Conservation (phyloP, 1,140 invertebrate species). For the Plodia interpunctella region DNA sequence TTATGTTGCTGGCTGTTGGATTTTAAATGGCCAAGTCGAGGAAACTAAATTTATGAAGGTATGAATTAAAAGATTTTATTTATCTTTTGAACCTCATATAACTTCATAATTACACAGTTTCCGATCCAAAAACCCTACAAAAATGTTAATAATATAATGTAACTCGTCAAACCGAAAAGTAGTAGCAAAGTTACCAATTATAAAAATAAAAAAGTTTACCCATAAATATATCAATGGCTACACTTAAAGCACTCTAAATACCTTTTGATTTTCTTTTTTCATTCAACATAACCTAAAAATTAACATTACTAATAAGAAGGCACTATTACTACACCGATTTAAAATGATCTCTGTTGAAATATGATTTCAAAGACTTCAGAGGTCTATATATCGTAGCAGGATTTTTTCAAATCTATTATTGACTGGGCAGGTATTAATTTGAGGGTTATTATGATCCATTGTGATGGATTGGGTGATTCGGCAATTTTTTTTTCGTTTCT, state of each 20-base stretch:
- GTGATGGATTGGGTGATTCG: conserved; percentile 68
- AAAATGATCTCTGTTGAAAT: conserved; percentile 19
- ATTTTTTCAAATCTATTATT: conserved; percentile 53
- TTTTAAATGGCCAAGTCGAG: too few relatives aligned
- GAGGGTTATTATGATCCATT: conserved; percentile 62
- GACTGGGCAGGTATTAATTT: conserved; percentile 69
- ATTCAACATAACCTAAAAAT: conserved; percentile 58
- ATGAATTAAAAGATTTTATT: too few relatives aligned
- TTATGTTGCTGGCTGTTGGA: too few relatives aligned
- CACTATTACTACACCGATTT: conserved; percentile 36
- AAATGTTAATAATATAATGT: not conserved
- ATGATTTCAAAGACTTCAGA: not conserved
- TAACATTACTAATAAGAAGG: conserved; percentile 64
- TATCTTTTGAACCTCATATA: too few relatives aligned
- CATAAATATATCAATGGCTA: conserved; percentile 65
- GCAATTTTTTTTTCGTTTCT: conserved; percentile 38
- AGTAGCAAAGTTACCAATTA: conserved; percentile 9
- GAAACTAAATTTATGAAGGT: too few relatives aligned
- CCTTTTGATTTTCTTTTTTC: conserved; percentile 56
- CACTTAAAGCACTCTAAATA: conserved; percentile 67
- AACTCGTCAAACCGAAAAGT: not conserved
- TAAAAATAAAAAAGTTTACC: conserved; percentile 39
- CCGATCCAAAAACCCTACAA: not conserved
- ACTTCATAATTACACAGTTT: not conserved
- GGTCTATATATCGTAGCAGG: conserved; percentile 30